phyloP scores from a whole-genome alignment of 2,797 vertebrate species.

The Myotis daubentonii region DNA sequence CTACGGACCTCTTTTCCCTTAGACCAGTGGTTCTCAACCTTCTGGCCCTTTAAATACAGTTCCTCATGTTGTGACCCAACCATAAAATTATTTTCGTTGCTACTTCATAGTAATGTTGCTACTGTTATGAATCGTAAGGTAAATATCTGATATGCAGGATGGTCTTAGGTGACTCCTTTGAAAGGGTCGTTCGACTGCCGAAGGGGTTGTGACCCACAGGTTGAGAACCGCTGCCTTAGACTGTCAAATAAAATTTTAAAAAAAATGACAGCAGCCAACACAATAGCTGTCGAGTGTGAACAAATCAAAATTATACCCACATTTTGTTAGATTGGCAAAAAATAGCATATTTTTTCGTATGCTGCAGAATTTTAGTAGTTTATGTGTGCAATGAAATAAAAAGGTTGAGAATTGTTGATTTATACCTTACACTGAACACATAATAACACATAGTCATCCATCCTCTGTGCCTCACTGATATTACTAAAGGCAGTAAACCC shows the following conservation, averaged over 20 bases:
- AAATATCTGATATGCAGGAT: no score
- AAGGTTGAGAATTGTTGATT: neutral
- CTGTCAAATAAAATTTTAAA: neutral
- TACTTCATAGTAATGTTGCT: no score
- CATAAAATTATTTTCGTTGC: no score
- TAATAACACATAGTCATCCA: neutral
- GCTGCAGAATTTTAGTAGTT: neutral
- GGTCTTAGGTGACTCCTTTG: no score
- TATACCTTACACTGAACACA: neutral
- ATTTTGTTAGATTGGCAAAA: neutral
- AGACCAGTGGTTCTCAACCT: neutral
- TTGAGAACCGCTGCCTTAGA: neutral
- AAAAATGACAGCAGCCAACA: neutral
- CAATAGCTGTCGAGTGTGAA: neutral
- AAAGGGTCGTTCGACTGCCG: no score
- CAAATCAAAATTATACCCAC: neutral
- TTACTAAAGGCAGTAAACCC: neutral
- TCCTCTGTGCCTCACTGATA: neutral
- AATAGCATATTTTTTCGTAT: neutral
- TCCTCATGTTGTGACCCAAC: no score
- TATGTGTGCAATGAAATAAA: neutral
- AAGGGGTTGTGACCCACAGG: no score
- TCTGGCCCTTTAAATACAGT: no score
- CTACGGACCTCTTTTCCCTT: neutral
- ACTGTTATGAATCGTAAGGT: no score